Evolutionary conservation across 2,797 vertebrate species (phyloP).

Genomic region (Sphenopsis melanotis): DNA sequence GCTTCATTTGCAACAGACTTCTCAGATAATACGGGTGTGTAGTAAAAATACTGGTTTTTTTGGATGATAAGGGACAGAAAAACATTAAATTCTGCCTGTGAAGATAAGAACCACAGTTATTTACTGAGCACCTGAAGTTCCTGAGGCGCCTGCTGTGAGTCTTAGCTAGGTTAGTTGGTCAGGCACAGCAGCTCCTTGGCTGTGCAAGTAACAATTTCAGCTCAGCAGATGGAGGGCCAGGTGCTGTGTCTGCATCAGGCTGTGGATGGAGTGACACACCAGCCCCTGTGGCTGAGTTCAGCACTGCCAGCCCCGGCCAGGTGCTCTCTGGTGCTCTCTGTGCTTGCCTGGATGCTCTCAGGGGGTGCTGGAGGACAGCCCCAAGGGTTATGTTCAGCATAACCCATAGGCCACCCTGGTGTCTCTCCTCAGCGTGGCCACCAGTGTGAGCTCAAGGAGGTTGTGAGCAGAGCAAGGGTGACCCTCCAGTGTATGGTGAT

Average conservation of each 20-base stretch:
- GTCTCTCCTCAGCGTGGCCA: not conserved
- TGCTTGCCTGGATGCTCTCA: not conserved
- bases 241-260: fast-evolving
- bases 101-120: not conserved
- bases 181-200: not conserved
- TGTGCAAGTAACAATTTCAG: not conserved
- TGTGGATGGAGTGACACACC: not conserved
- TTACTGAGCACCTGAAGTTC: not conserved
- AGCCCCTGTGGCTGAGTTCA: not conserved
- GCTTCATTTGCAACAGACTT: not conserved
- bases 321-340: not conserved
- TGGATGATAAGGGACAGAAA: not conserved
- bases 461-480: fast-evolving
- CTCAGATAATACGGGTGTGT: not conserved
- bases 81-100: not conserved
- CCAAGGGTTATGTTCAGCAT: not conserved
- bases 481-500: not conserved
- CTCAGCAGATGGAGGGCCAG: too few species aligned
- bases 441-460: not conserved
- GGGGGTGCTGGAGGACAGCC: not conserved
- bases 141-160: not conserved
- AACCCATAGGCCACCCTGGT: fast-evolving
- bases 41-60: not conserved
- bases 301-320: not conserved
- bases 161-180: not conserved